Conservation (phyloP, 2,797 vertebrate genomes). For the Sorex maritimensis region DNA sequence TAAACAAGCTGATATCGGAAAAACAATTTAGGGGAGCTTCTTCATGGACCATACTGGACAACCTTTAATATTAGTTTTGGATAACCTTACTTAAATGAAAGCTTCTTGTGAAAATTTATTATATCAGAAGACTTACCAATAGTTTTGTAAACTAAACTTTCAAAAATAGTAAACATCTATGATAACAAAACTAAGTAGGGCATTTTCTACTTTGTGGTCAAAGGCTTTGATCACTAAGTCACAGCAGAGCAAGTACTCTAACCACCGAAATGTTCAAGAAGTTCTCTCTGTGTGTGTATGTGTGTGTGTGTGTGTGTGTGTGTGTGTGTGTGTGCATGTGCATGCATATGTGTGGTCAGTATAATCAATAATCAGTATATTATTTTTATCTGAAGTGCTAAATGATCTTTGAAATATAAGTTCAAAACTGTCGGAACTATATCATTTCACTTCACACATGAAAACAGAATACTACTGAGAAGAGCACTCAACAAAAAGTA, state of each 20-base stretch:
- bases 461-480: conserved; percentile 20
- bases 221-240: conserved; percentile 20
- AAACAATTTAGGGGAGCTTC: background rate
- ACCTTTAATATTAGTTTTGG: background rate
- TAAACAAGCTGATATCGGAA: background rate
- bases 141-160: background rate
- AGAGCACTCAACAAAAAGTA: background rate
- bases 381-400: conserved; percentile 41
- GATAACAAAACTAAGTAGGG: background rate
- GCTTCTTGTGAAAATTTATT: background rate
- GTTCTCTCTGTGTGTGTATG: background rate
- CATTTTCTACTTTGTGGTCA: conserved; percentile 39
- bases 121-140: background rate
- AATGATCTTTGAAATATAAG: conserved; percentile 21
- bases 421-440: conserved; percentile 3
- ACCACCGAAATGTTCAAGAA: background rate
- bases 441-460: background rate
- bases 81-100: background rate
- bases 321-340: background rate
- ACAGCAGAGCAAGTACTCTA: conserved; percentile 11
- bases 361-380: background rate
- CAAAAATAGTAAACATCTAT: background rate
- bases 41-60: background rate
- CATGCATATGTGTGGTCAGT: background rate
- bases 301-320: no score